Base-by-base conservation (phyloP, 2,888 invertebrate genomes). In the Dendrolimus pini region DNA sequence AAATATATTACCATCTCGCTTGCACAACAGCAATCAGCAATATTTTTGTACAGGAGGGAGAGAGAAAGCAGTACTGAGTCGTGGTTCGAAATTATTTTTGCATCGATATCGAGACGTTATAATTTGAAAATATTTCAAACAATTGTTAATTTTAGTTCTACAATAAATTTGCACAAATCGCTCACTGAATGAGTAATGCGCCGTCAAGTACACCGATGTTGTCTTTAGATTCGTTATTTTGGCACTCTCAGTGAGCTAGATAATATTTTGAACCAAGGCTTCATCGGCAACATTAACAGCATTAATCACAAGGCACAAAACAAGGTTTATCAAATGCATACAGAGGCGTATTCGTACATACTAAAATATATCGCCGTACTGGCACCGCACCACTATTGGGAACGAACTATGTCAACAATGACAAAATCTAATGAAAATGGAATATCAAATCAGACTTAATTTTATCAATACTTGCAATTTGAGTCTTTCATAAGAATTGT, bases 301-400 rank as follows among this genome's bases (percentile, higher is more conserved):
- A 71, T 62, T 72, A 74, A 47, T 47, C 65, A 80, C 78, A 89
- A 89, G 89, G 89, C 89, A 89, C 89, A 82, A 88, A 82, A 82
- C 70, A 88, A 87, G 60, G 61, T 60, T 52, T 62, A 55, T 47
- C 47, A 47, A 47, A 47, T 47, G 12, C 47, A 47, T 41, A 12
- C 54, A 60, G 53, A 57, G 59, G 57, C 56, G 52, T 53, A 10
- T 56, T 58, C 52, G 10, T 56, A 53, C 56, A 55, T 58, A 61
- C 55, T 57, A 54, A 30, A 30, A 30, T 30, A 30, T 30, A 30
- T 30, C 30, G 30, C 30, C 30, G 6, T 30, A 30, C 6, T 30
- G 30, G 30, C 30, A 30, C 30, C 6, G 30, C 30, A 30, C 30
- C 30, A 30, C 30, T 30, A 30, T 30, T 30, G 30, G 30, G 3